Evolutionary conservation across 1,140 invertebrate genomes (phyloP).

Genomic region (Chymomyza costata): DNA sequence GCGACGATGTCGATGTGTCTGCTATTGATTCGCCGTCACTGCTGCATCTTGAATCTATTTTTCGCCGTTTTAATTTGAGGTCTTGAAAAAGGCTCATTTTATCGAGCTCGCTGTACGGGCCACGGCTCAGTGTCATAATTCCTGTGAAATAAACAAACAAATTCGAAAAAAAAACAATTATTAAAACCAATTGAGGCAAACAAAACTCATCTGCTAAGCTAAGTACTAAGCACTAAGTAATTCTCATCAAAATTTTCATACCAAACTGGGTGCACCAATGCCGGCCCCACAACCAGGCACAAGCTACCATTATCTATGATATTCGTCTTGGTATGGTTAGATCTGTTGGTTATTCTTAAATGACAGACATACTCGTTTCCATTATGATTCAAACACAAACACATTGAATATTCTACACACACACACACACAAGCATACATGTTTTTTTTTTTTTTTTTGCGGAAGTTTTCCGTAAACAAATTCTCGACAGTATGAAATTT

Average conservation of each 20-base stretch:
- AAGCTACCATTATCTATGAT: no score
- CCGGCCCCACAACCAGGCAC: no score
- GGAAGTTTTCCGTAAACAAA: slow-evolving; percentile 39
- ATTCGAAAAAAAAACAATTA: not conserved
- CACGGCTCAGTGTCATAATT: slow-evolving; percentile 98
- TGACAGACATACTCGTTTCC: no score
- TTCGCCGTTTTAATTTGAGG: slow-evolving; percentile 97
- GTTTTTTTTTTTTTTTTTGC: slow-evolving; percentile 35
- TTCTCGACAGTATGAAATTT: slow-evolving; percentile 26
- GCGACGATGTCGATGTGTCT: slow-evolving; percentile 91
- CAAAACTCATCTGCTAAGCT: not conserved
- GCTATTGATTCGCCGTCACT: slow-evolving; percentile 95
- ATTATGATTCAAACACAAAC: no score
- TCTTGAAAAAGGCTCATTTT: slow-evolving; percentile 99
- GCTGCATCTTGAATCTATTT: slow-evolving; percentile 96
- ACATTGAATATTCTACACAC: no score
- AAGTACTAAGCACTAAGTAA: no score
- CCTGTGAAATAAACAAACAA: no score
- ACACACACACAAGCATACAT: slow-evolving; percentile 20
- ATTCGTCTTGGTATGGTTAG: no score
- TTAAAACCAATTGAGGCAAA: not conserved
- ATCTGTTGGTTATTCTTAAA: no score
- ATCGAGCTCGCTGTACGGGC: slow-evolving; percentile 93
- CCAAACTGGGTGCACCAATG: no score
- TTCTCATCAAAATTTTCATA: no score